Evolutionary conservation across 1,140 invertebrate genomes (phyloP).

Genomic region (Thalassaphorura encarpata): DNA sequence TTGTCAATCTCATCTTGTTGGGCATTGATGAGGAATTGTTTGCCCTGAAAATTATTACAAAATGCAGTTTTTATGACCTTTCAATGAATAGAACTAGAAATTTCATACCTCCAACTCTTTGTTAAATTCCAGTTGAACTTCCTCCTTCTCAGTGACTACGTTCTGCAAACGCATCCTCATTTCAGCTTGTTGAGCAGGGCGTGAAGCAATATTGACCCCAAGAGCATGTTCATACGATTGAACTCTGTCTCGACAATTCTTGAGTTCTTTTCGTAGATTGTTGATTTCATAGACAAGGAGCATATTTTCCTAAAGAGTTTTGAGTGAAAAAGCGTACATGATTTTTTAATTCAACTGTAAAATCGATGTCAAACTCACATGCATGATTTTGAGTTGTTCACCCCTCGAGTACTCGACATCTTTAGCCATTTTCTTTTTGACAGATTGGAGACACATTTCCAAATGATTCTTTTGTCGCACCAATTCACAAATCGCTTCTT

Average conservation of each 20-base stretch:
- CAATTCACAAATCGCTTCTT: conserved; percentile 32
- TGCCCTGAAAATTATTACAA: conserved; percentile 9
- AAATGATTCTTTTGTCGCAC: conserved; percentile 62
- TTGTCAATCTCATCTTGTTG: conserved; percentile 19
- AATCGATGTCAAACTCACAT: conserved; percentile 36
- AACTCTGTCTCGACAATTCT: conserved; percentile 50
- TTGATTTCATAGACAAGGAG: conserved; percentile 63
- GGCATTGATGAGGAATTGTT: conserved; percentile 18
- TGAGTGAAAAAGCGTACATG: conserved; percentile 33
- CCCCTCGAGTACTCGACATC: conserved; percentile 40
- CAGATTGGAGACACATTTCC: conserved; percentile 56
- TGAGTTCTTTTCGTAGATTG: conserved; percentile 54
- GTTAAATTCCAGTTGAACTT: conserved; percentile 19
- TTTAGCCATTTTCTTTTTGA: conserved; percentile 47
- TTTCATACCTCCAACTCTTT: conserved; percentile 12
- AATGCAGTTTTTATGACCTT: background rate
- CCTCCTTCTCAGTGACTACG: conserved; percentile 24
- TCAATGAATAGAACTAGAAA: background rate
- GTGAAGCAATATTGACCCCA: conserved; percentile 41
- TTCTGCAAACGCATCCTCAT: conserved; percentile 19
- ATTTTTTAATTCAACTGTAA: conserved; percentile 1
- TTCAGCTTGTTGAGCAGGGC: conserved; percentile 20
- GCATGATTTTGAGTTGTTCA: conserved; percentile 44
- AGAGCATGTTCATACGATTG: conserved; percentile 58
- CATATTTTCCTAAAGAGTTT: conserved; percentile 64